A percentile compares a stretch with the other conserved stretches of the same genome.
Evolutionary conservation across 2,797 vertebrate genomes (phyloP).

Genomic region (Sebastes hubbsi): DNA sequence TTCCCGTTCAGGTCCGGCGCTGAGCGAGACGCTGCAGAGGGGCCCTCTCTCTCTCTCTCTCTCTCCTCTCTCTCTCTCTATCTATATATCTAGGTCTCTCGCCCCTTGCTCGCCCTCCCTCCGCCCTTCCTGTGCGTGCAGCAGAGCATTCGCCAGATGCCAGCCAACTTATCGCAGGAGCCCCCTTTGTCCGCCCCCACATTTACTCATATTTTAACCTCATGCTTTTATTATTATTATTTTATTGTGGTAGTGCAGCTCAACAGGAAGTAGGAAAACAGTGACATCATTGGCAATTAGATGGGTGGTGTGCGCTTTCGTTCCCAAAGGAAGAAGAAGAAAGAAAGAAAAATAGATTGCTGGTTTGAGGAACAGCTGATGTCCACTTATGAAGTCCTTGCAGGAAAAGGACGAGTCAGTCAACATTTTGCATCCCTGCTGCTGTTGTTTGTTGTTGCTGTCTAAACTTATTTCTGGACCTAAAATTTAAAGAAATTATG

Average conservation of each 20-base stretch:
- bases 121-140: slow-evolving; percentile 43
- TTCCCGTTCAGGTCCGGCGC: slow-evolving; percentile 31
- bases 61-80: not conserved
- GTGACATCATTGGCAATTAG: slow-evolving; percentile 42
- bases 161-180: slow-evolving; percentile 20
- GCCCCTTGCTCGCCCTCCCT: slow-evolving; percentile 2
- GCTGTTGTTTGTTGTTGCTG: not conserved
- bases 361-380: not conserved
- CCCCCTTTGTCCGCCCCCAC: slow-evolving; percentile 29
- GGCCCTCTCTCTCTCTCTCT: not conserved
- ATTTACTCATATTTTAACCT: not conserved
- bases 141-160: slow-evolving; percentile 42
- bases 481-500: not conserved
- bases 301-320: not conserved
- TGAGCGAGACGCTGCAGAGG: slow-evolving; percentile 39
- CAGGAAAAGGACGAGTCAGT: not conserved
- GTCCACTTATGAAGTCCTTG: not conserved
- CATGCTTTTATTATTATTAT: not conserved
- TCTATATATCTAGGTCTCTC: not conserved
- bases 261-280: not conserved
- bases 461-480: not conserved
- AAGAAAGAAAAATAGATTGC: not conserved
- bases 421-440: not conserved
- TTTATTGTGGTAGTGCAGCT: not conserved
- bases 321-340: not conserved